Evolutionary conservation across 2,888 invertebrate genomes (phyloP).

Genomic region (Sarcophaga subvicina): DNA sequence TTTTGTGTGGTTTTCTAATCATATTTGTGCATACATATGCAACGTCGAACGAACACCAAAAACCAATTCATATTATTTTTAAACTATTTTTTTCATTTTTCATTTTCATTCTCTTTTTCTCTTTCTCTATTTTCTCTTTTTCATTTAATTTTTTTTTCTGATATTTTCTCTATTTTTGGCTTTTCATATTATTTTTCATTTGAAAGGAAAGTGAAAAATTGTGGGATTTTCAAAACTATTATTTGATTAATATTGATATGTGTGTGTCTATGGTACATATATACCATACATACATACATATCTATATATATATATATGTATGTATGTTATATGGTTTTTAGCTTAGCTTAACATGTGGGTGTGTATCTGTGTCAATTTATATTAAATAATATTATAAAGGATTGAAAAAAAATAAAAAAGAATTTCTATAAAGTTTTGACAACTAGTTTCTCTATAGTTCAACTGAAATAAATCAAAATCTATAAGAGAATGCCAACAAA

Average conservation of each 20-base stretch:
- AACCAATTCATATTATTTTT: conserved; percentile 32
- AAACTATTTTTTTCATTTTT: background rate
- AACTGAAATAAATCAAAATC: conserved; percentile 62
- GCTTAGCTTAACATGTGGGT: background rate
- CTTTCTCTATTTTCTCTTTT: background rate
- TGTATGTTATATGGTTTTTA: background rate
- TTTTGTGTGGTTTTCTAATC: conserved; percentile 58
- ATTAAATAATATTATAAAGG: conserved; percentile 10
- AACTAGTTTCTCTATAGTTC: conserved; percentile 56
- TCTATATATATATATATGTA: background rate
- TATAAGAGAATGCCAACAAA: conserved; percentile 20
- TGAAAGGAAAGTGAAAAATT: conserved; percentile 53
- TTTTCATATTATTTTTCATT: background rate
- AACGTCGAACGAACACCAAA: conserved; percentile 28
- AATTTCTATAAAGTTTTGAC: conserved; percentile 59
- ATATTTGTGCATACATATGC: conserved; percentile 57
- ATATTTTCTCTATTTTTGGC: background rate
- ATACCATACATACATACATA: background rate
- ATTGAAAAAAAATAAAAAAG: conserved; percentile 32
- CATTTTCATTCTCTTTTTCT: background rate
- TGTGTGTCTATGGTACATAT: background rate
- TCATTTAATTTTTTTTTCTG: background rate
- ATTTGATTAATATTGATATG: conserved; percentile 59
- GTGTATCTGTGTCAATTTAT: background rate
- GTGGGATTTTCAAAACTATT: conserved; percentile 55